Base-by-base conservation (phyloP, 2,888 invertebrate species). In the Achlya flavicornis region DNA sequence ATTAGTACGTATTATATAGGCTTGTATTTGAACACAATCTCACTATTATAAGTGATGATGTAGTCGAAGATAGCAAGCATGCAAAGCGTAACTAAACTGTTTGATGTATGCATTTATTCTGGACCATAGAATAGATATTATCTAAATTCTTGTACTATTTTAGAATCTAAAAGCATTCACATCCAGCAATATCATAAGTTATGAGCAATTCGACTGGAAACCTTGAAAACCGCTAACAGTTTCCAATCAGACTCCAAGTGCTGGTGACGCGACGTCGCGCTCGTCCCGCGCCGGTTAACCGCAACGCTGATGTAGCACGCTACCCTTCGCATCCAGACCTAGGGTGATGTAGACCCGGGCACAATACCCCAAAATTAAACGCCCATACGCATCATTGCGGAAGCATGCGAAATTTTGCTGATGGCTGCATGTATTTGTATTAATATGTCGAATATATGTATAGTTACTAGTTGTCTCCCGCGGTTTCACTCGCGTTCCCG, bases 231-330 rank as follows among this genome's bases (percentile, higher is more conserved):
- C 61, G 66, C 61, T 61, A 48, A 43, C 66, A 65, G 48, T 62
- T 26, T 58, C 61, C 58, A 53, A 48, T 53, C 58, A 16, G 38
- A 53, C 33, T 58, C 61, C 58, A 62, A 57, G 63, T 63, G 63
- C 41, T 63, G 64, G 64, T 70, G 74, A 75, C 71, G 76, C 63
- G 63, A 63, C 62, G 66, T 69, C 73, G 77, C 83, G 82, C 78
- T 80, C 83, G 87, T 85, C 84, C 85, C 85, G 83, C 83, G 79
- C 79, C 80, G 82, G 83, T 84, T 82, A 80, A 87, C 91, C 91
- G 82, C 91, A 90, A 83, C 86, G 87, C 91, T 90, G 91, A 90
- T 87, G 87, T 85, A 83, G 89, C 89, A 80, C 81, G 77, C 79
- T 77, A 79, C 83, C 83, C 83, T 83, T 79, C 77, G 71, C 76